Percentiles rank a stretch among this genome's conserved stretches.
These are phyloP conservation scores for Syngnathus scovelli DNA, from an alignment of 2,113 vertebrate genomes.

Conservation along the genomic window DNA sequence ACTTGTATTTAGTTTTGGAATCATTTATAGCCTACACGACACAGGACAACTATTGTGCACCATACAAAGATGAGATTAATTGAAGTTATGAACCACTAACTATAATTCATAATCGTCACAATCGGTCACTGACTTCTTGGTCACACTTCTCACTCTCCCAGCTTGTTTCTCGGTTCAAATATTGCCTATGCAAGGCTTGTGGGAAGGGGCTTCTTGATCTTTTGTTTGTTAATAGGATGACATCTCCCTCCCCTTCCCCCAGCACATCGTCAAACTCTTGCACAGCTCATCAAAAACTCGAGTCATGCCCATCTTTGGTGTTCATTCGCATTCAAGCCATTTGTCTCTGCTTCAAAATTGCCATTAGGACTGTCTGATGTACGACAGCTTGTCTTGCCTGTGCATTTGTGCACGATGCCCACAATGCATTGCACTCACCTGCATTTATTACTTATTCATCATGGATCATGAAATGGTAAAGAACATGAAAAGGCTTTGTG, in stretches of 20 bases:
- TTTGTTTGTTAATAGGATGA: neutral
- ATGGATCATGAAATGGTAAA: constrained; percentile 1
- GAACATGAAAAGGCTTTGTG: neutral
- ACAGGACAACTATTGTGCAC: no score
- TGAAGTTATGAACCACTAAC: no score
- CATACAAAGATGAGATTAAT: no score
- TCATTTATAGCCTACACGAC: neutral
- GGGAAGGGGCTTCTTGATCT: neutral
- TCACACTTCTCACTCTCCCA: neutral
- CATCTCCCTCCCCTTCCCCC: neutral
- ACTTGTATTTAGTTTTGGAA: no score
- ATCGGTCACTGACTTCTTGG: no score
- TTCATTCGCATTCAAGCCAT: constrained; percentile 2
- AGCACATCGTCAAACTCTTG: neutral
- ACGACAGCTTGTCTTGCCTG: constrained; percentile 1
- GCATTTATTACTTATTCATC: constrained; percentile 5
- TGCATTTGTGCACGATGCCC: constrained; percentile 8
- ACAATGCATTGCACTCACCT: neutral
- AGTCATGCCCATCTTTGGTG: constrained; percentile 1
- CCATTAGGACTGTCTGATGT: constrained; percentile 5
- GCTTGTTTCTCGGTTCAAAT: neutral
- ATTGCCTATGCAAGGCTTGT: neutral
- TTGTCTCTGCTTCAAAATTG: constrained; percentile 6
- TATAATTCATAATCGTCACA: no score
- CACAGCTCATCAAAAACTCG: constrained; percentile 14